Evolutionary conservation across 2,113 vertebrate genomes (phyloP).

Genomic region (Bolborhynchus lineola): DNA sequence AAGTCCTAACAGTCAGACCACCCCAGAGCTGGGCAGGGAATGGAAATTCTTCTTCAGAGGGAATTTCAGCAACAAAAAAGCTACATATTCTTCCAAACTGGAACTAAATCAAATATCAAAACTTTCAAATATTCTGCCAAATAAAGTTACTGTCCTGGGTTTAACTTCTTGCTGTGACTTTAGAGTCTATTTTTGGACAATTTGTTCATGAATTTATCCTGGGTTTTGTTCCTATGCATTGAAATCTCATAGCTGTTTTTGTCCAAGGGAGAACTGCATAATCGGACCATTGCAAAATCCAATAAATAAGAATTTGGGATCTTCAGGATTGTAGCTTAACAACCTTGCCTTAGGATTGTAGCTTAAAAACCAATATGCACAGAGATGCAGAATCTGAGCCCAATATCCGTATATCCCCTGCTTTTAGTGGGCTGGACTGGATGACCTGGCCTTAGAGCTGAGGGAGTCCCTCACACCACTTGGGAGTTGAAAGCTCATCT

Average conservation of each 20-base stretch:
- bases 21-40: constrained; percentile 51
- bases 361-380: neutral
- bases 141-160: constrained; percentile 7
- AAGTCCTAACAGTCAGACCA: constrained; percentile 46
- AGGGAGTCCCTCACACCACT: accelerated
- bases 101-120: constrained; percentile 21
- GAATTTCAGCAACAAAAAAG: constrained; percentile 46
- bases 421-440: neutral
- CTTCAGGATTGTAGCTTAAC: neutral
- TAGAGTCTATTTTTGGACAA: neutral
- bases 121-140: constrained; percentile 12
- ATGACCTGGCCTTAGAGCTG: neutral
- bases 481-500: neutral
- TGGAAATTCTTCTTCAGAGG: constrained; percentile 44
- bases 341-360: neutral
- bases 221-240: neutral
- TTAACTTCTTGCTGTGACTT: neutral
- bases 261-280: neutral
- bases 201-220: neutral
- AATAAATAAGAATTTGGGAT: neutral
- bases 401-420: neutral
- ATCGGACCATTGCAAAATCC: neutral
- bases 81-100: constrained; percentile 27
- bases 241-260: neutral
- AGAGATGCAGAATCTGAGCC: neutral